phyloP scores from a whole-genome alignment of 1,140 invertebrate genomes.

The Drosophila kurseongensis region DNA sequence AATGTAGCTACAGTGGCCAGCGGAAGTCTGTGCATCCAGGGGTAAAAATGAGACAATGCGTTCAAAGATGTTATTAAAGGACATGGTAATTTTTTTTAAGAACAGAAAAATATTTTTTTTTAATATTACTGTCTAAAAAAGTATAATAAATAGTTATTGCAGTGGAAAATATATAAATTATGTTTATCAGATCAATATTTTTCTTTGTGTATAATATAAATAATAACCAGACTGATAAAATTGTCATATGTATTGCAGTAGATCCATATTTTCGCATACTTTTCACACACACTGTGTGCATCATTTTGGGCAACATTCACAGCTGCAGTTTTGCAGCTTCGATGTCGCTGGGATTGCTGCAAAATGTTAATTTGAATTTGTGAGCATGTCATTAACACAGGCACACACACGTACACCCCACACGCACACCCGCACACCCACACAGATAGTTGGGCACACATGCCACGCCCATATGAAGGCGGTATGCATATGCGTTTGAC shows the following conservation, averaged over 20 bases:
- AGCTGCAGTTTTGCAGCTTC: constrained; percentile 37
- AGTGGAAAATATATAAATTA: too few relatives aligned
- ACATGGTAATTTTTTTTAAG: not conserved
- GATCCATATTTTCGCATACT: constrained; percentile 4
- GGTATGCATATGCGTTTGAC: constrained; percentile 73
- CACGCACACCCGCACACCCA: constrained; percentile 13
- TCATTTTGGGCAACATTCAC: constrained; percentile 47
- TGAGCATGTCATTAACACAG: constrained; percentile 83
- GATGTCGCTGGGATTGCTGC: constrained; percentile 72
- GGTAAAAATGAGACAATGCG: constrained; percentile 6
- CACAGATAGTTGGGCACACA: constrained; percentile 34
- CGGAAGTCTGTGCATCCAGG: constrained; percentile 18
- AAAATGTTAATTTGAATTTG: constrained; percentile 84
- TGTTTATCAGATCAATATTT: too few relatives aligned
- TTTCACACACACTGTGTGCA: constrained; percentile 44
- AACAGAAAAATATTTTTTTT: not conserved
- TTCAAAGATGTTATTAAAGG: constrained; percentile 6
- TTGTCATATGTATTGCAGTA: too few relatives aligned
- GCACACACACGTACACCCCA: constrained; percentile 28
- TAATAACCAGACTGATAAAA: not conserved
- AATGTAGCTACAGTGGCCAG: constrained; percentile 69
- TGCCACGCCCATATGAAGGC: constrained; percentile 49
- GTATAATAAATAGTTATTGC: too few relatives aligned
- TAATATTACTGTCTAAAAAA: not conserved
- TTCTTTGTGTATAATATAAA: too few relatives aligned